These are phyloP conservation scores for Drepana arcuata DNA, from an alignment of 1,140 invertebrate species.

Conservation along the genomic window DNA sequence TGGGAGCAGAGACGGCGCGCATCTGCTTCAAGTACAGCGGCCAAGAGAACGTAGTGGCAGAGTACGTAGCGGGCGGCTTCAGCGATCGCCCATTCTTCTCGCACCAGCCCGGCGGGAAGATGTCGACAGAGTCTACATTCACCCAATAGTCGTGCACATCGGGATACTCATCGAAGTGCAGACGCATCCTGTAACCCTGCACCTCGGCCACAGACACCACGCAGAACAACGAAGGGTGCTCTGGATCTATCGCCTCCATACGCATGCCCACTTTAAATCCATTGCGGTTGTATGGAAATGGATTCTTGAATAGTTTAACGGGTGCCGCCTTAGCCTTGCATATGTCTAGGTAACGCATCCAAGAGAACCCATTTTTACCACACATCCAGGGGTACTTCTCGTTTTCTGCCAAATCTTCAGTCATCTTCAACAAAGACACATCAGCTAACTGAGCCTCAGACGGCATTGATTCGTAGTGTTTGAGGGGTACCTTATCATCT, in stretches of 20 bases:
- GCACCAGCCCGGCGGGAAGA: slow-evolving; percentile 96
- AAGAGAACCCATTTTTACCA: slow-evolving; percentile 81
- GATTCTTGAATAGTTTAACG: slow-evolving; percentile 83
- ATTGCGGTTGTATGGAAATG: slow-evolving; percentile 82
- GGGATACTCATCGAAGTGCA: slow-evolving; percentile 95
- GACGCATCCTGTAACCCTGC: slow-evolving; percentile 84
- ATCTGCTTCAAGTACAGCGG: slow-evolving; percentile 85
- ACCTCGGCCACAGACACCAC: slow-evolving; percentile 90
- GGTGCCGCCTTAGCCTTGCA: slow-evolving; percentile 82
- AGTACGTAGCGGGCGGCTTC: slow-evolving; percentile 82
- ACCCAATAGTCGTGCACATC: slow-evolving; percentile 95
- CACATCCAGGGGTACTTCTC: slow-evolving; percentile 78
- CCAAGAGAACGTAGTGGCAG: slow-evolving; percentile 83
- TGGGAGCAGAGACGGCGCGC: slow-evolving; percentile 84
- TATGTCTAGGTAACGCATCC: slow-evolving; percentile 81
- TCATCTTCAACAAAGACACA: slow-evolving; percentile 33
- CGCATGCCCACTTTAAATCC: slow-evolving; percentile 90
- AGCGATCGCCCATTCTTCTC: slow-evolving; percentile 84
- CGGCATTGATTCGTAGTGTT: slow-evolving; percentile 35
- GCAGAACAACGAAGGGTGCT: slow-evolving; percentile 91
- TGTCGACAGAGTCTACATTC: slow-evolving; percentile 90
- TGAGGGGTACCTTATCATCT: slow-evolving; percentile 32
- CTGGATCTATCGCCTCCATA: slow-evolving; percentile 94
- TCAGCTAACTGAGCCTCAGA: slow-evolving; percentile 30
- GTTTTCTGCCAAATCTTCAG: slow-evolving; percentile 44